These are phyloP conservation scores for Tetranychus urticae DNA, from an alignment of 1,140 invertebrate species.

Conservation along the genomic window DNA sequence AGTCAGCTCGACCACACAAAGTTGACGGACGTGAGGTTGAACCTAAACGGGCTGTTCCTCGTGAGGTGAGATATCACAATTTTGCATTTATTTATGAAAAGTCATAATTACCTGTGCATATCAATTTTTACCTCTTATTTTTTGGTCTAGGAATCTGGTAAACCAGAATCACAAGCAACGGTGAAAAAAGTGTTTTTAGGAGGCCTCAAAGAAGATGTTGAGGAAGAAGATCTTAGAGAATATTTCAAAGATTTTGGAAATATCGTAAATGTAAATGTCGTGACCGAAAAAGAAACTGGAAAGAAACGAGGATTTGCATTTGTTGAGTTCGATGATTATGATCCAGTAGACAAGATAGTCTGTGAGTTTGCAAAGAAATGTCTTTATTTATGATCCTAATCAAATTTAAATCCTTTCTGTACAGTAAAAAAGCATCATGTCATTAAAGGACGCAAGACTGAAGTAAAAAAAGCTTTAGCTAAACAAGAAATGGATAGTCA, in stretches of 20 bases:
- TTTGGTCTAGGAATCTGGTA: constrained; percentile 38
- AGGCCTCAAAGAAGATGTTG: constrained; percentile 60
- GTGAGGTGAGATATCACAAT: constrained; percentile 23
- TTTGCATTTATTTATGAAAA: no score
- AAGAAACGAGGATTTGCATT: constrained; percentile 83
- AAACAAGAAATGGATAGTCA: constrained; percentile 23
- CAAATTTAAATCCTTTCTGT: no score
- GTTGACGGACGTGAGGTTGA: constrained; percentile 72
- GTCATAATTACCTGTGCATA: no score
- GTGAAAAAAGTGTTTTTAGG: constrained; percentile 88
- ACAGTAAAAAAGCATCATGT: constrained; percentile 18
- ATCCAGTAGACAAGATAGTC: constrained; percentile 82
- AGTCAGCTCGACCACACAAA: constrained; percentile 54
- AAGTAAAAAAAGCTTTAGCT: constrained; percentile 28
- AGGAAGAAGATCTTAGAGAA: constrained; percentile 57
- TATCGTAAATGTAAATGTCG: constrained; percentile 56
- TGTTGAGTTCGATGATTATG: constrained; percentile 86
- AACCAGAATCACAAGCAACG: constrained; percentile 68
- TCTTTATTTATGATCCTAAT: no score
- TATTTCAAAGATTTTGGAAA: constrained; percentile 57
- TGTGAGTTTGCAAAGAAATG: constrained; percentile 8
- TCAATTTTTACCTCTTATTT: no score
- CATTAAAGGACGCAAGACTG: constrained; percentile 22
- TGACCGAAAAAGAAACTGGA: constrained; percentile 61
- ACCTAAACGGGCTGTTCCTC: constrained; percentile 82